Percentiles rank a stretch among this genome's conserved stretches.
phyloP scores from a whole-genome alignment of 2,888 invertebrate genomes.

The Lepas anatifera region DNA sequence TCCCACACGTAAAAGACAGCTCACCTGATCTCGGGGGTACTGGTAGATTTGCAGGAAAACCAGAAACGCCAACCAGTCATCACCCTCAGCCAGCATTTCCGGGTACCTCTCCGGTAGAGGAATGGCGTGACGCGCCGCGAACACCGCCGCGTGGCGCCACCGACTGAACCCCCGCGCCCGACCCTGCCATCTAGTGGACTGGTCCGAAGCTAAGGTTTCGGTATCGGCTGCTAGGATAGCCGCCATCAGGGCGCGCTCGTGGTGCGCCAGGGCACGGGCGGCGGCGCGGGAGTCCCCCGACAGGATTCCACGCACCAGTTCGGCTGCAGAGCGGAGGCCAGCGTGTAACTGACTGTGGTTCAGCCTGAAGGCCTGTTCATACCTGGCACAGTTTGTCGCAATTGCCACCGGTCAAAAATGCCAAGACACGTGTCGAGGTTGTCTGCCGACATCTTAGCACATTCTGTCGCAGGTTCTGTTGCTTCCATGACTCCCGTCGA shows the following conservation, averaged over 20 bases:
- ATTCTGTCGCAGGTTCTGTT: too few relatives aligned
- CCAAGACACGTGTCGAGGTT: too few relatives aligned
- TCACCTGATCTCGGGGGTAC: conserved; percentile 49
- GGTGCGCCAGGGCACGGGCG: background rate
- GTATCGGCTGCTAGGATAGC: background rate
- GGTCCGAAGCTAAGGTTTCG: background rate
- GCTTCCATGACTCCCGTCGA: too few relatives aligned
- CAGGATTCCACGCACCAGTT: background rate
- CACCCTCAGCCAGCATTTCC: conserved; percentile 44
- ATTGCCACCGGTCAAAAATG: too few relatives aligned
- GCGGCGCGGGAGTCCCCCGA: background rate
- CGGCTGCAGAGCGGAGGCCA: background rate
- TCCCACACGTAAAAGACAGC: too few relatives aligned
- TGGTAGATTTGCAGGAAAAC: conserved; percentile 54
- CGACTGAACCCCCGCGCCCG: background rate
- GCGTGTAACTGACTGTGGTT: too few relatives aligned
- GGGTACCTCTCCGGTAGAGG: conserved; percentile 47
- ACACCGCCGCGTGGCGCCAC: conserved; percentile 48
- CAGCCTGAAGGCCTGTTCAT: too few relatives aligned
- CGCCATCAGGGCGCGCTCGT: background rate
- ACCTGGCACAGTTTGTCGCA: too few relatives aligned
- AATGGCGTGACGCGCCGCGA: conserved; percentile 45
- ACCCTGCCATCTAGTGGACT: background rate
- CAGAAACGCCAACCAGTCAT: conserved; percentile 58
- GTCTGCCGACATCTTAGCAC: too few relatives aligned